phyloP scores from a whole-genome alignment of 1,140 invertebrate species.

The Cydia splendana region DNA sequence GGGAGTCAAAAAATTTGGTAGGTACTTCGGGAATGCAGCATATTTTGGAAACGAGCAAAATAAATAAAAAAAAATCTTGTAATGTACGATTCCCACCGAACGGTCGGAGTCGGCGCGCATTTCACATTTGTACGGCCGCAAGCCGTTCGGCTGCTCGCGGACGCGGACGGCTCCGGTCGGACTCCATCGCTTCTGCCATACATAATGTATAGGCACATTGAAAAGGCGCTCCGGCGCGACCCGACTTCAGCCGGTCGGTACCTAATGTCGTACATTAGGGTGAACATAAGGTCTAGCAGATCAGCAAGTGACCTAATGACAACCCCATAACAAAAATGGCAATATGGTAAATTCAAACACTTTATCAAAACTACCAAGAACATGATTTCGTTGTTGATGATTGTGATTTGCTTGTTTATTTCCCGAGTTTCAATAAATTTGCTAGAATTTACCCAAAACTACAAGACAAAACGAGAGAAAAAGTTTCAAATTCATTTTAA shows the following conservation, averaged over 20 bases:
- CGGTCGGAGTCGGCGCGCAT: too few relatives aligned
- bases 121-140: too few relatives aligned
- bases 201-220: too few relatives aligned
- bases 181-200: too few relatives aligned
- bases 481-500: slow-evolving; percentile 78
- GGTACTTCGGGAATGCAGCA: slow-evolving; percentile 1
- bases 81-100: not conserved
- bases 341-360: not conserved
- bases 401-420: not conserved
- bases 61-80: not conserved
- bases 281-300: not conserved
- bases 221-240: too few relatives aligned
- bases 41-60: not conserved
- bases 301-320: not conserved
- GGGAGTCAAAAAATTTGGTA: not conserved
- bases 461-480: slow-evolving; percentile 68
- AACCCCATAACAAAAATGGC: not conserved
- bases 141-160: too few relatives aligned
- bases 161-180: too few relatives aligned
- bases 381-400: not conserved
- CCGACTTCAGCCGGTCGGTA: too few relatives aligned
- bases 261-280: not conserved
- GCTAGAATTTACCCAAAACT: slow-evolving; percentile 45
- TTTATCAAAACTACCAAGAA: slow-evolving; percentile 39
- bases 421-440: not conserved